phyloP scores from a whole-genome alignment of 1,140 invertebrate species.

The Teleopsis dalmanni region DNA sequence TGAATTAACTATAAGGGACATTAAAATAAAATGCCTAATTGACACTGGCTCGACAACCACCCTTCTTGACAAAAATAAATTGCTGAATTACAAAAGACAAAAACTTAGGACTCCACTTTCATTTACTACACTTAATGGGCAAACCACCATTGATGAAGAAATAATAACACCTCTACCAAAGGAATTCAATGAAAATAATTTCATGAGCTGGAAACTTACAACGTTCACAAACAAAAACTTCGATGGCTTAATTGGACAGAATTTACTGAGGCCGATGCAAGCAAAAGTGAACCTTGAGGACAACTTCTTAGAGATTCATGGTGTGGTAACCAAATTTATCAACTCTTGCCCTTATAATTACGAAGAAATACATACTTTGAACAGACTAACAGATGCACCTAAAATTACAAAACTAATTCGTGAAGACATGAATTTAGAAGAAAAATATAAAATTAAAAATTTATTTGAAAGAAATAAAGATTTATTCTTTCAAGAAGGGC shows the following conservation, averaged over 20 bases:
- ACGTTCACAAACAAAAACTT: background rate
- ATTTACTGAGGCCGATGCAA: constrained; percentile 3
- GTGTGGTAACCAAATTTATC: background rate
- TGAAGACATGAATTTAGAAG: background rate
- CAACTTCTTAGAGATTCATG: constrained; percentile 1
- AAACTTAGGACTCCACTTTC: background rate
- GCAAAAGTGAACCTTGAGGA: constrained; percentile 2
- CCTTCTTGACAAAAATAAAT: background rate
- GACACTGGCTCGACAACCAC: constrained; percentile 1
- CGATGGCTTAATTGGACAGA: constrained; percentile 4
- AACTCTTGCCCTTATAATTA: constrained; percentile 1
- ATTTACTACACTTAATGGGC: constrained; percentile 1
- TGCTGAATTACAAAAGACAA: background rate
- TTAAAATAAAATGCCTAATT: background rate
- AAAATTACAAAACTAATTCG: background rate
- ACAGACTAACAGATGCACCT: background rate
- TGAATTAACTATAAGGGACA: background rate
- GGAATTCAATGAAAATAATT: constrained; percentile 3
- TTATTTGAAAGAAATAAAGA: no score
- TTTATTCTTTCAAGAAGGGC: constrained; percentile 6
- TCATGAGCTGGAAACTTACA: constrained; percentile 5
- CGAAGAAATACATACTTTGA: background rate
- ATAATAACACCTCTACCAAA: background rate
- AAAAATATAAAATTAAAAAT: no score
- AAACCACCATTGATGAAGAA: background rate